Evolutionary conservation across 1,140 invertebrate genomes (phyloP).

Genomic region (Tetragonula clypearis): DNA sequence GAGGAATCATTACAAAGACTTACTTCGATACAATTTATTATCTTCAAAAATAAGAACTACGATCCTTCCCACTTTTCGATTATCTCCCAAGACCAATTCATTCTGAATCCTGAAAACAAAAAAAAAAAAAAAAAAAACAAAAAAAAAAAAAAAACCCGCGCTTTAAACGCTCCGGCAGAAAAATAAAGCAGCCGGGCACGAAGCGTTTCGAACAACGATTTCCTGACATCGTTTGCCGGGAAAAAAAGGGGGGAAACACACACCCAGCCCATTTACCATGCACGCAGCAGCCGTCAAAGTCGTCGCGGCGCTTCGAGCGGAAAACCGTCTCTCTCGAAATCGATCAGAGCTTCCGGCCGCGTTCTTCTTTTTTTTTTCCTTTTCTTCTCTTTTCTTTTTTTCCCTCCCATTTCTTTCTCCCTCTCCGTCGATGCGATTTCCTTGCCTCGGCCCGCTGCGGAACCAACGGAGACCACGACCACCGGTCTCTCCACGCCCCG

Average conservation of each 20-base stretch:
- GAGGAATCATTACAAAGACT: not conserved
- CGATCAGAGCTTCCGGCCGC: constrained; percentile 40
- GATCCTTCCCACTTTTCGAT: not conserved
- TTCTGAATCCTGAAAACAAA: no score
- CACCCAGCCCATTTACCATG: not conserved
- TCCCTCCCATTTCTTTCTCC: no score
- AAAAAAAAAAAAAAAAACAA: not conserved
- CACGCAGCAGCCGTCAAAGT: not conserved
- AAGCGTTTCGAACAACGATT: not conserved
- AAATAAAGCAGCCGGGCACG: not conserved
- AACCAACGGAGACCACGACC: not conserved
- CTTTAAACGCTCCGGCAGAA: not conserved
- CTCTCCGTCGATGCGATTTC: constrained; percentile 22
- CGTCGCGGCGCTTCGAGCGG: constrained; percentile 40
- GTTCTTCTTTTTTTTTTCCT: constrained; percentile 1
- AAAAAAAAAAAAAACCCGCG: not conserved
- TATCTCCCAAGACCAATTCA: not conserved
- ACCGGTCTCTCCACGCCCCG: not conserved
- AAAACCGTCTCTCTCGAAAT: constrained; percentile 53
- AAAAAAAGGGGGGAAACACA: not conserved
- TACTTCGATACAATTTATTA: not conserved
- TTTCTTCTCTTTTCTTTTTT: no score
- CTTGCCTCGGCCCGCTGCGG: constrained; percentile 24
- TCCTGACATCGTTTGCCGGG: not conserved
- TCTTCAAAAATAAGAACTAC: not conserved